These are phyloP conservation scores for Malaclemys terrapin DNA, from an alignment of 2,113 vertebrate species.

Conservation along the genomic window DNA sequence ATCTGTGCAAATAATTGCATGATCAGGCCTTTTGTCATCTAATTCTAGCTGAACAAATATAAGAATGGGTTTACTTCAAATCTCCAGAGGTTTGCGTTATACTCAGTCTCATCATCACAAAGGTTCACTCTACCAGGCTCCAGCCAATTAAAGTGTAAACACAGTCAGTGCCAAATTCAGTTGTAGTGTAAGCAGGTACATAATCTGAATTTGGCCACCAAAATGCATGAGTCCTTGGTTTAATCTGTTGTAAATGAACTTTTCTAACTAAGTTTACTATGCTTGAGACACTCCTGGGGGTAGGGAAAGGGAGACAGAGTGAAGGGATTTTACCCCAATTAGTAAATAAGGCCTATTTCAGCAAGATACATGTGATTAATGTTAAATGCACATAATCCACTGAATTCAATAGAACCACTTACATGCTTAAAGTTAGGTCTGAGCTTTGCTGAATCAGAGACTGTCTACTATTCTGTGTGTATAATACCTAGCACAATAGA, in stretches of 20 bases:
- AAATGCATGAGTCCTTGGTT: background rate
- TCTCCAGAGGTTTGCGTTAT: background rate
- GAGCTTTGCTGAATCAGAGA: background rate
- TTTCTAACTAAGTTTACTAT: background rate
- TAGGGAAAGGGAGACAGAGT: background rate
- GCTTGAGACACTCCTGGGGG: background rate
- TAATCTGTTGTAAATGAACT: background rate
- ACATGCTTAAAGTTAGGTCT: background rate
- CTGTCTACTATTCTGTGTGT: background rate
- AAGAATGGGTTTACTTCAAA: background rate
- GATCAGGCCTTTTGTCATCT: background rate
- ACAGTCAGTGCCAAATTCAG: background rate
- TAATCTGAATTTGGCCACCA: background rate
- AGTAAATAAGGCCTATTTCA: background rate
- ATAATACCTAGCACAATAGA: background rate
- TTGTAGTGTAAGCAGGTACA: background rate
- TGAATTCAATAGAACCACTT: background rate
- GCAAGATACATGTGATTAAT: background rate
- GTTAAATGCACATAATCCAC: background rate
- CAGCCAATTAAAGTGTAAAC: background rate
- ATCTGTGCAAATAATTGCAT: background rate
- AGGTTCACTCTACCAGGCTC: background rate
- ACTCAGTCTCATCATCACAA: background rate
- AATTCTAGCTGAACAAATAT: background rate
- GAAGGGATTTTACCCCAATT: background rate